Evolutionary conservation across 2,888 invertebrate genomes (phyloP), one percentile per base, ranked within the genome.

Genomic region (Danaus chrysippus): DNA sequence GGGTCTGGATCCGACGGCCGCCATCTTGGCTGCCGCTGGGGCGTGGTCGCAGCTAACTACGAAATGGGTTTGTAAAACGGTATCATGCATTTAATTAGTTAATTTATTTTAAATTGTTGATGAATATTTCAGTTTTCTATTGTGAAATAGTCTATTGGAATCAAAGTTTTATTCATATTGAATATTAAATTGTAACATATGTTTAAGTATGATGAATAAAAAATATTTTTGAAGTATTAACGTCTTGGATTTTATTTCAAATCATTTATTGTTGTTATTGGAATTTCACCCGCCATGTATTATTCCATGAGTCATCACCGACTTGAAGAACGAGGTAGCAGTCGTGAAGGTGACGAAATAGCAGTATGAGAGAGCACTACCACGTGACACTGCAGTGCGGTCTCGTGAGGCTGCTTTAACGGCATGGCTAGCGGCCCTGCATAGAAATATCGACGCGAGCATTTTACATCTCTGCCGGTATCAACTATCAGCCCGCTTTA

Each of bases 31-130:
- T 89, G 92, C 78, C 91, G 79, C 79, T 84, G 79, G 88, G 79
- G 92, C 91, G 77, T 91, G 79, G 93, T 88, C 73, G 93, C 93
- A 77, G 93, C 92, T 75, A 92, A 82, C 76, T 92, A 89, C 76
- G 92, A 85, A 82, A 87, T 93, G 92, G 84, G 92, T 93, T 82
- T 92, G 92, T 78, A 90, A n/a, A n/a, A 92, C 82, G 87, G 92
- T 82, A 92, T 91, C 84, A 90, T 91, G 80, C 91, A 91, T 84
- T 88, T 87, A 73, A 80, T 83, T 84, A 82, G 80, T 81, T 75
- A 59, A 65, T 67, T 64, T 67, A 60, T 59, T 62, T 62, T 66
- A 68, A 68, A 71, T 68, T 69, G 71, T 71, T 67, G 71, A 59
- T 66, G 65, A 64, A 66, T 68, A 78, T 88, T 88, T 89, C 87